A percentile compares a stretch with the other conserved stretches of the same genome.
phyloP scores from a whole-genome alignment of 2,113 vertebrate species.

The Cygnus buccinator region DNA sequence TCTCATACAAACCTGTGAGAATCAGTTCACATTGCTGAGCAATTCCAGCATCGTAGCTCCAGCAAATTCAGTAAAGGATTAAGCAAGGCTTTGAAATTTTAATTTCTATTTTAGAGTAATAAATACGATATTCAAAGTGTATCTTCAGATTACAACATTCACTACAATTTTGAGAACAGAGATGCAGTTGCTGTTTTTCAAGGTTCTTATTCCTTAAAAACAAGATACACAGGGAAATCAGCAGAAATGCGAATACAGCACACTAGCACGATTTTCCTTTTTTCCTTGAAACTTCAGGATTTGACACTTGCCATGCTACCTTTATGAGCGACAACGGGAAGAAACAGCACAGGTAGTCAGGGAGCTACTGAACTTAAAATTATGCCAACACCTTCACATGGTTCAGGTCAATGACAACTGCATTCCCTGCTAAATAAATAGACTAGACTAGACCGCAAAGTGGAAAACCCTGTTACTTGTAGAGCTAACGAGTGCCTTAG shows the following conservation, averaged over 20 bases:
- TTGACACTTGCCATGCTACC: background rate
- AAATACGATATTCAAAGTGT: background rate
- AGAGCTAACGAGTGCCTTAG: background rate
- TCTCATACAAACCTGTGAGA: background rate
- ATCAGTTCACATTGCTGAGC: background rate
- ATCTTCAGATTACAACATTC: background rate
- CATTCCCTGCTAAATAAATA: background rate
- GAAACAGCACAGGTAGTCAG: background rate
- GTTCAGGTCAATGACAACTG: background rate
- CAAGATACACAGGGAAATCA: background rate
- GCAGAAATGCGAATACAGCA: background rate
- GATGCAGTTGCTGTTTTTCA: background rate
- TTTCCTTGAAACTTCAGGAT: background rate
- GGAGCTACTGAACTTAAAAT: background rate
- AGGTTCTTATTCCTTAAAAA: background rate
- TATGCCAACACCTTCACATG: background rate
- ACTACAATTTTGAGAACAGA: background rate
- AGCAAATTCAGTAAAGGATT: background rate
- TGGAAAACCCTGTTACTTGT: background rate
- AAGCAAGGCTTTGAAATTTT: background rate
- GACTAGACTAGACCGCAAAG: background rate
- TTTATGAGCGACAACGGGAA: background rate
- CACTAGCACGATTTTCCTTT: rapidly evolving
- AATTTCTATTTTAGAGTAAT: background rate
- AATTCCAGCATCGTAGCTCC: rapidly evolving